Evolutionary conservation across 2,888 invertebrate genomes (phyloP), one percentile per base, ranked within the genome.

Genomic region (Drosophila conformis): DNA sequence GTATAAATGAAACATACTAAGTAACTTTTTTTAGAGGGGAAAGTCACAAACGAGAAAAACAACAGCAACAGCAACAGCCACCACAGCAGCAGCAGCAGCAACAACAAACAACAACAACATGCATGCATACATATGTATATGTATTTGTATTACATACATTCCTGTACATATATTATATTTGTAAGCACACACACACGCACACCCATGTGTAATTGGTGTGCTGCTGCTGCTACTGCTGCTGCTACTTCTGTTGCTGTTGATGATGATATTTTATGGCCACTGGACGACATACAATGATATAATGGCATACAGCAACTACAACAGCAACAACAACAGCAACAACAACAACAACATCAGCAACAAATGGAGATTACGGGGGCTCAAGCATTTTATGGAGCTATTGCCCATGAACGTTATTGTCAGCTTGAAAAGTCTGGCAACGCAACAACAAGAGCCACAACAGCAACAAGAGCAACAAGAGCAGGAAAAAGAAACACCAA

Each of bases 301-400:
- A 46, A 58, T 36, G 38, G 25, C 15, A 53, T 25, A 36, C 53
- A 54, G 18, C 21, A 53, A 27, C 27, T 25, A 13, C 46, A 52
- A 40, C 38, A 46, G 10, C 52, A 54, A 27, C 54, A 61, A 31
- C 52, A 54, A 31, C 61, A 73, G 42, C 80, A 69, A 42, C 73
- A 65, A 73, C 53, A 27, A 29, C 52, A 54, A 31, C 54, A 57
- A 31, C 15, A 48, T 29, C 63, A 73, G 49, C 80, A 69, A 42
- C 73, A 65, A 73, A 38, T 59, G 42, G 65, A 80, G 78, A 69
- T 74, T 78, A 35, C 67, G 69, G 29, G 76, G 82, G 38, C 63
- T 87, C 40, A 78, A 80, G 48, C 82, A 90, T 77, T 82, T 91
- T 53, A 82, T 87, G 87, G 83, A 80, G 51, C 80, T 77, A 59